These are phyloP conservation scores for Bergia puertoricense DNA, from an alignment of 92 coral and sea anemone genomes.

Conservation along the genomic window DNA sequence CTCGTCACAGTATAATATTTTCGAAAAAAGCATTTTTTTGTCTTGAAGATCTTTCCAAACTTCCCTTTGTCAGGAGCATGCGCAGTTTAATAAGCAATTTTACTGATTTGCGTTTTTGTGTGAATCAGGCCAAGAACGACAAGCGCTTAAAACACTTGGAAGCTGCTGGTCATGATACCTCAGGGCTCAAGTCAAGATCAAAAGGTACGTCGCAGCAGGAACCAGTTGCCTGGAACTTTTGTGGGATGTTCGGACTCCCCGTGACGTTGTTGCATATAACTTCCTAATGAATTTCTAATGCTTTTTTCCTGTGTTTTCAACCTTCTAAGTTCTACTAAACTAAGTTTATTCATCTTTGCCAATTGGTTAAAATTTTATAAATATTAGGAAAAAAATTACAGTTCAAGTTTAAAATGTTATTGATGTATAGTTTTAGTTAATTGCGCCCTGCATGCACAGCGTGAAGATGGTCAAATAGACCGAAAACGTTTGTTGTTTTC, in stretches of 20 bases:
- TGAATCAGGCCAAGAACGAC: constrained; percentile 63
- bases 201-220: neutral
- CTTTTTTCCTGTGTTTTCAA: no score
- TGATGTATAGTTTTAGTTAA: no score
- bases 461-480: no score
- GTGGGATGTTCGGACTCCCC: neutral
- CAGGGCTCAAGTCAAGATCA: constrained; percentile 50
- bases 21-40: neutral
- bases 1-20: no score
- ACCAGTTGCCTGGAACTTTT: neutral
- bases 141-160: constrained; percentile 69
- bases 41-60: neutral
- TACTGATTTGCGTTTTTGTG: neutral
- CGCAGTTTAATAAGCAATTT: neutral
- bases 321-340: no score
- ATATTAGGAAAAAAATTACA: no score
- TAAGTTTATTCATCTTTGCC: no score
- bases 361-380: no score
- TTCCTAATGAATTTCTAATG: no score
- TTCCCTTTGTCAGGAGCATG: neutral
- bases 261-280: neutral
- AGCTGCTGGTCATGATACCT: constrained; percentile 71
- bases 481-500: no score
- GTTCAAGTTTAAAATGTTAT: no score
- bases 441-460: no score